A percentile compares a stretch with the other conserved stretches of the same genome.
phyloP scores from a whole-genome alignment of 2,113 vertebrate genomes.

The Trematocara unimaculatum region DNA sequence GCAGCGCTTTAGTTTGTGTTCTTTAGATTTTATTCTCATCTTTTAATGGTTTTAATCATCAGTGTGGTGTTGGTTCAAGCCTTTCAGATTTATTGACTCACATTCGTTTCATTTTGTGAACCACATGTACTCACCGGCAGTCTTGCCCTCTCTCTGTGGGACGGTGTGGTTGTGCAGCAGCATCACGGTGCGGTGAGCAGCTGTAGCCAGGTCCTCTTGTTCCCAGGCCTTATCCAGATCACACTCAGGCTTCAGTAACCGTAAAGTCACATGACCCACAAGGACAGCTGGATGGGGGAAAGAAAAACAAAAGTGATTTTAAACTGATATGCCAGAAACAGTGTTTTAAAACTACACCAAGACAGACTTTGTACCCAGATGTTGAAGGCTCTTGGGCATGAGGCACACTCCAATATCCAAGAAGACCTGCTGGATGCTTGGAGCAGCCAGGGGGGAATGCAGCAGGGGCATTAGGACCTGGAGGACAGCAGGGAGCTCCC shows the following conservation, averaged over 20 bases:
- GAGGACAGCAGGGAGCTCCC: constrained; percentile 83
- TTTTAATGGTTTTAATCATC: background rate
- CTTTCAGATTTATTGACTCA: background rate
- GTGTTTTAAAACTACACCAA: background rate
- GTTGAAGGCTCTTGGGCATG: constrained; percentile 81
- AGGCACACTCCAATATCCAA: constrained; percentile 83
- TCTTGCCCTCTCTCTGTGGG: constrained; percentile 73
- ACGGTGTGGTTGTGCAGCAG: constrained; percentile 83
- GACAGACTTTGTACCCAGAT: constrained; percentile 73
- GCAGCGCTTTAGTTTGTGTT: background rate
- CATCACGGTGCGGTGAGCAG: constrained; percentile 78
- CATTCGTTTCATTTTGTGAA: background rate
- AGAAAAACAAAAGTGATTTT: no score
- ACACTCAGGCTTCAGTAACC: constrained; percentile 90
- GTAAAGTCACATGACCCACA: constrained; percentile 89
- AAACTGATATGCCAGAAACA: background rate
- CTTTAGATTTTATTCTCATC: background rate
- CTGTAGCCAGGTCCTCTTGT: constrained; percentile 83
- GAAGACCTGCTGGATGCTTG: constrained; percentile 78
- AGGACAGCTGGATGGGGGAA: constrained; percentile 73
- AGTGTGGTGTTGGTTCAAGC: background rate
- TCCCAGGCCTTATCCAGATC: constrained; percentile 86
- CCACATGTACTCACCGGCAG: constrained; percentile 53
- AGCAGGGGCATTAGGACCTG: constrained; percentile 84
- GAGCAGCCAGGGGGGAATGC: constrained; percentile 88